Base-by-base conservation (phyloP, 2,888 invertebrate species). In the Ephialtes manifestator region DNA sequence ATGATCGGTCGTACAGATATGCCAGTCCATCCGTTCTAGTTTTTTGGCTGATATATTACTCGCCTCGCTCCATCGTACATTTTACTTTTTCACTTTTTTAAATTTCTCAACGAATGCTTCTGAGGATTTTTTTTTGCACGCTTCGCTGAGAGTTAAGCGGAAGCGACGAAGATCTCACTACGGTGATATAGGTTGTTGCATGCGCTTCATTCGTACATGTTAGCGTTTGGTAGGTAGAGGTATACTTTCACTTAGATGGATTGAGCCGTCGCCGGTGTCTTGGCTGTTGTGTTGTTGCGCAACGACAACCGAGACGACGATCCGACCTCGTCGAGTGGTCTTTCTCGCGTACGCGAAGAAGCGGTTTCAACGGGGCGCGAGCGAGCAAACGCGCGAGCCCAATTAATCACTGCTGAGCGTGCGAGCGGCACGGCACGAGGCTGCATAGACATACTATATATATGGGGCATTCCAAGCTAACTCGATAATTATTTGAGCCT, bases 401-500 rank as follows among this genome's bases (percentile, higher is more conserved):
- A 87, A 90, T 90, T 90, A 90, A 90, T 89, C 90, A 89, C 85
- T 60, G 74, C 77, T 72, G 83, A 83, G 82, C 84, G 86, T 81
- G 85, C 83, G 84, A 84, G 80, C 84, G 82, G 79, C 84, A 55
- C 83, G 88, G 88, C 88, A 87, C 87, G 88, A 82, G 88, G 87
- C 85, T 67, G 39, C 35, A 75, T 79, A 70, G 78, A 63, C 55
- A 10, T 39, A 70, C 67, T 72, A 35, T 68, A 60, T 53, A 83
- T 43, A 28, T 31, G 24, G 24, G 24, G 2, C 24, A 24, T 24
- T 24, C 24, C 24, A 24, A 24, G 24, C 24, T 2, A 24, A 24
- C 24, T 24, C 24, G 24, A 24, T 24, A 24, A 2, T 1, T 24
- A 2, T 24, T 24, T 24, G 24, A 24, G 2, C 24, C 24, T 24